Percentiles rank a stretch among this genome's conserved stretches.
These are phyloP conservation scores for Myotis yumanensis DNA, from an alignment of 2,113 vertebrate genomes.

Conservation along the genomic window DNA sequence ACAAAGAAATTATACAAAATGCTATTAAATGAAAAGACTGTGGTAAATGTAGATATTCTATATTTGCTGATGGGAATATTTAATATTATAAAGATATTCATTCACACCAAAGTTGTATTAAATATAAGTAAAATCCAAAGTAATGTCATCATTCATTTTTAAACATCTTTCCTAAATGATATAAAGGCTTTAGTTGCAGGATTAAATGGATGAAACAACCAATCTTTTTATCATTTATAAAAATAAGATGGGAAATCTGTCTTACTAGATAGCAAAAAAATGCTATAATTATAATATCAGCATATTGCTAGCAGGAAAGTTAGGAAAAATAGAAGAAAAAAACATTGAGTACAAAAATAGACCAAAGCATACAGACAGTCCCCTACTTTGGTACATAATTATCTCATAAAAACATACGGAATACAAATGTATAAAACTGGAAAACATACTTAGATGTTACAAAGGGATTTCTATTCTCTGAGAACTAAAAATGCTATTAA, in stretches of 20 bases:
- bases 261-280: conserved; percentile 18
- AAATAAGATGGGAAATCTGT: not conserved
- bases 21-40: conserved; percentile 23
- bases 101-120: conserved; percentile 33
- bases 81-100: conserved; percentile 20
- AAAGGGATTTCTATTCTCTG: conserved; percentile 33
- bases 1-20: conserved; percentile 24
- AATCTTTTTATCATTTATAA: not conserved
- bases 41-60: not conserved
- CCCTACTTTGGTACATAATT: not conserved
- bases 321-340: not conserved
- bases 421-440: not conserved
- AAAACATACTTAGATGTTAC: not conserved
- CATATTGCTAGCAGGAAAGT: conserved; percentile 18
- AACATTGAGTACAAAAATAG: not conserved
- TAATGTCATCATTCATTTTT: not conserved
- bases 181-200: conserved; percentile 31
- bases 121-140: conserved; percentile 32
- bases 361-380: not conserved
- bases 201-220: not conserved
- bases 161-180: conserved; percentile 8
- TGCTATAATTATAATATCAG: not conserved
- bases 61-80: not conserved
- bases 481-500: conserved; percentile 33
- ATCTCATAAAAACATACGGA: not conserved